Base-by-base conservation (phyloP, 1,140 invertebrate genomes). In the Nephila pilipes region DNA sequence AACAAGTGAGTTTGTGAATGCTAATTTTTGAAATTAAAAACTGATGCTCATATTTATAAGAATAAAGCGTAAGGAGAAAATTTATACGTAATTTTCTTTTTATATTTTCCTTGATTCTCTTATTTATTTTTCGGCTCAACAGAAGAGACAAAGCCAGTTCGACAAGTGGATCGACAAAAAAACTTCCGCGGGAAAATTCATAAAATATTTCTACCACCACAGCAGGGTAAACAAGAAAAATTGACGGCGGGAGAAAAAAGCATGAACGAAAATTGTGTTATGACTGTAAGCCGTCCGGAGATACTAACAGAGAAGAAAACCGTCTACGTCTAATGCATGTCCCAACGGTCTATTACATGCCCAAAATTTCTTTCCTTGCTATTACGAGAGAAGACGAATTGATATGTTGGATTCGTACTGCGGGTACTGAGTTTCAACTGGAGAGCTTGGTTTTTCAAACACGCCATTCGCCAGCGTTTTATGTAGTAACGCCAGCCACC, bases 331-430 rank as follows among this genome's bases (percentile, higher is more conserved):
- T 90, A 90, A 92, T 92, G 81, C 60, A 85, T 65, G 80, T 92
- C 90, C 81, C 81, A 57, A 29, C n/a, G 81, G 90, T 85, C 90
- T 92, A 92, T 92, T 92, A 85, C 90, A 57, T 58, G 80, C 81
- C 81, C 46, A n/a, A 92, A 92, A 85, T 85, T 92, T 69, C 81
- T 85, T 85, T 85, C 46, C 80, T 20, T 54, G 80, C 90, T 54
- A 63, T 91, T 83, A 81, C 75, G n/a, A 69, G 32, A 38, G 80
- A 92, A 92, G 90, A 92, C 80, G 81, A 55, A 85, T 85, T 85
- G 90, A n/a, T 92, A 54, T 38, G 90, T 85, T 85, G 25, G 81
- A 80, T 80, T 58, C 69, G 88, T 90, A 90, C 38, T 63, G 29
- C 87, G 38, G 55, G 65, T 80, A 90, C 88, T 63, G 32, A 63